These are phyloP conservation scores for Monochamus alternatus DNA, from an alignment of 2,888 invertebrate genomes.

Conservation along the genomic window DNA sequence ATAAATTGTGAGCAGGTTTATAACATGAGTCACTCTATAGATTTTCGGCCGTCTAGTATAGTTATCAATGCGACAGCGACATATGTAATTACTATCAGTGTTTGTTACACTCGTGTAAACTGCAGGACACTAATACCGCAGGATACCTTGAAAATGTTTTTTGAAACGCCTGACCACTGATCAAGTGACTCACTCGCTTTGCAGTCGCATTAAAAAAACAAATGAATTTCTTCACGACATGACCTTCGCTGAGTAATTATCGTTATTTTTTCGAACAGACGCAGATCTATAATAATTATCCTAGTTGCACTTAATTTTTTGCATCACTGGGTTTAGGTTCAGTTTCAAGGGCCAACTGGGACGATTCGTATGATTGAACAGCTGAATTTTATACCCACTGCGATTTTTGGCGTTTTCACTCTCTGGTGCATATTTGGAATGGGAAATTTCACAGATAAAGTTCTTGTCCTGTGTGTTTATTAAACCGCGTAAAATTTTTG, in stretches of 20 bases:
- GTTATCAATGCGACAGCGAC: too few relatives aligned
- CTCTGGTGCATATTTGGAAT: not conserved
- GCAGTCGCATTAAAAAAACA: not conserved
- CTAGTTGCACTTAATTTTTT: conserved; percentile 16
- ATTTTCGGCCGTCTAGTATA: too few relatives aligned
- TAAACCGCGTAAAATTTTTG: not conserved
- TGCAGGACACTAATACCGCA: not conserved
- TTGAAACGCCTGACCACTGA: conserved; percentile 21
- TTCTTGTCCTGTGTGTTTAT: not conserved
- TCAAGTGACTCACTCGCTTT: conserved; percentile 19
- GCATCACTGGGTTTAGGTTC: conserved; percentile 3
- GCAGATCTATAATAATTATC: conserved; percentile 9
- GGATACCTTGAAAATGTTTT: conserved; percentile 23
- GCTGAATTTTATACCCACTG: not conserved
- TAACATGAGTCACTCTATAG: too few relatives aligned
- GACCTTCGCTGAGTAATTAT: conserved; percentile 30
- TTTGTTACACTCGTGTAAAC: not conserved
- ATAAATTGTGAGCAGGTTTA: too few relatives aligned
- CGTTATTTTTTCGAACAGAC: conserved; percentile 24
- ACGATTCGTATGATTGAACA: not conserved
- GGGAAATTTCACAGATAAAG: not conserved
- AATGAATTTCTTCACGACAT: conserved; percentile 25
- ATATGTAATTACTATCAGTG: not conserved
- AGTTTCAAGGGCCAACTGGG: not conserved
- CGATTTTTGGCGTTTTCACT: not conserved